phyloP scores from a whole-genome alignment of 1,140 invertebrate genomes.

The Ceratina japonica region DNA sequence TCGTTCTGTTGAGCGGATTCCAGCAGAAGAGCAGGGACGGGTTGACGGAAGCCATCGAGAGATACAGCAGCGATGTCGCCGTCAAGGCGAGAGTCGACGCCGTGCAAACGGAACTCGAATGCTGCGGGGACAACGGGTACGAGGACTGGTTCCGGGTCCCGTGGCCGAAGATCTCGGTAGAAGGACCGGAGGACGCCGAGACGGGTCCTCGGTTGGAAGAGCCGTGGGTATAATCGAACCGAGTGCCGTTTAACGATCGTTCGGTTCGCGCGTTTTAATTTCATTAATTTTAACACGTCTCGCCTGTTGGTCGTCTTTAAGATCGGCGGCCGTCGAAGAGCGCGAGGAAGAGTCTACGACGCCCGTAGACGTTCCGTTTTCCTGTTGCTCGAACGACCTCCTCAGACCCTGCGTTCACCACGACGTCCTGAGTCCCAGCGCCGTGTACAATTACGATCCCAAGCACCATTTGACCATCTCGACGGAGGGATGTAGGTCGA shows the following conservation, averaged over 20 bases:
- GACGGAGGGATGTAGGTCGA: slow-evolving; percentile 37
- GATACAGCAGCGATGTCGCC: slow-evolving; percentile 33
- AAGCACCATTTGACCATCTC: slow-evolving; percentile 36
- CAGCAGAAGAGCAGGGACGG: slow-evolving; percentile 37
- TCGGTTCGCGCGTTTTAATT: no score
- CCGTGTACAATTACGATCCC: slow-evolving; percentile 32
- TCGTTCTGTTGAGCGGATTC: slow-evolving; percentile 32
- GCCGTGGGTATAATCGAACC: slow-evolving; percentile 55
- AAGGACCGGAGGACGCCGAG: slow-evolving; percentile 22
- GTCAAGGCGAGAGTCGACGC: slow-evolving; percentile 41
- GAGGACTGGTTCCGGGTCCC: slow-evolving; percentile 55
- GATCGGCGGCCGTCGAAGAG: neutral
- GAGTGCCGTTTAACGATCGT: slow-evolving; percentile 13
- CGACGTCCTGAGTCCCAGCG: slow-evolving; percentile 23
- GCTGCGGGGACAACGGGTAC: slow-evolving; percentile 53
- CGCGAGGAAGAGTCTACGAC: neutral
- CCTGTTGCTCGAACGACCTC: slow-evolving; percentile 49
- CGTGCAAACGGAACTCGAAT: slow-evolving; percentile 50
- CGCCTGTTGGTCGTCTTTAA: neutral
- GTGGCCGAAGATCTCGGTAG: slow-evolving; percentile 23
- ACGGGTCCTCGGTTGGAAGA: slow-evolving; percentile 34
- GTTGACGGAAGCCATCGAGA: slow-evolving; percentile 37
- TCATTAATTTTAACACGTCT: no score
- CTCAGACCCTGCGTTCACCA: slow-evolving; percentile 34
- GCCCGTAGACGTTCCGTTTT: slow-evolving; percentile 53